Evolutionary conservation across 2,888 invertebrate genomes (phyloP).

Genomic region (Tipula unca): DNA sequence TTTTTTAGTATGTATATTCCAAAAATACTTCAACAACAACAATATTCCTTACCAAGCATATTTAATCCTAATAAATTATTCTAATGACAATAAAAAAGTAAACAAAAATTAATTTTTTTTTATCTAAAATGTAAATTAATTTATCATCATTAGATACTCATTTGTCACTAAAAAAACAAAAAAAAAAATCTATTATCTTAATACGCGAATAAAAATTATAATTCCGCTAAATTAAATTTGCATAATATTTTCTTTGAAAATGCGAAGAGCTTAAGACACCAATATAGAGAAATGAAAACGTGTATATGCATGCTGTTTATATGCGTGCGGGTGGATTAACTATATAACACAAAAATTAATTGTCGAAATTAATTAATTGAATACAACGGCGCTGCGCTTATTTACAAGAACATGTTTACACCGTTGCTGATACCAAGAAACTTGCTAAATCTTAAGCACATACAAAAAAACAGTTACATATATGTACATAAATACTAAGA

Average conservation of each 20-base stretch:
- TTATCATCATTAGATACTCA: not conserved
- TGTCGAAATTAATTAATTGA: not conserved
- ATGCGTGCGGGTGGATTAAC: not conserved
- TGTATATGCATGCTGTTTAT: not conserved
- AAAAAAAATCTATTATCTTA: not conserved
- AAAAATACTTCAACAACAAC: not conserved
- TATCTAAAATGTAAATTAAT: not conserved
- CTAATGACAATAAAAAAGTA: not conserved
- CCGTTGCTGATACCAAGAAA: not conserved
- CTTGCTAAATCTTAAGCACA: not conserved
- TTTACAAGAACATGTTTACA: not conserved
- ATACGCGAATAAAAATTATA: not conserved
- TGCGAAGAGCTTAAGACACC: not conserved
- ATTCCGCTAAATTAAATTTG: not conserved
- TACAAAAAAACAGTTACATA: not conserved
- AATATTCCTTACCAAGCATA: not conserved
- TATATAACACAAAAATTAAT: not conserved
- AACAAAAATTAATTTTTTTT: not conserved
- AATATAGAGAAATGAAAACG: not conserved
- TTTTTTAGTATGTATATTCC: not conserved
- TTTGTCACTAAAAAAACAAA: not conserved
- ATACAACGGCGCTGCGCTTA: not conserved
- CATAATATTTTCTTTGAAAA: not conserved
- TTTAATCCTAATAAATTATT: constrained; percentile 4
- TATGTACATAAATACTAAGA: no score